Conservation (phyloP, 2,113 vertebrate species). For the Anoura caudifer region DNA sequence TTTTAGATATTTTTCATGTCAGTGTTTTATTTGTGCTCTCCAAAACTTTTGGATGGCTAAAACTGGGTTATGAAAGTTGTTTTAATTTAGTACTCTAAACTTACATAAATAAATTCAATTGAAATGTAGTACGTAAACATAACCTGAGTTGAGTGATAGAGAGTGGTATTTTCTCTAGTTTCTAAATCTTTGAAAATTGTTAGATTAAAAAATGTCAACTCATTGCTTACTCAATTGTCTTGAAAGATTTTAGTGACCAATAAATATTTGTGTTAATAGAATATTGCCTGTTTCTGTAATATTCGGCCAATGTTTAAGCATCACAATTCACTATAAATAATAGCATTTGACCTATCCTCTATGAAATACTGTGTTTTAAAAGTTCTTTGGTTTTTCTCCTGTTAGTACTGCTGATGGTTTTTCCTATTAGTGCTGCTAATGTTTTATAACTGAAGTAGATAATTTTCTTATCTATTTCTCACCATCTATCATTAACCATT, state of each 20-base stretch:
- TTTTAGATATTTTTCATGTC: background rate
- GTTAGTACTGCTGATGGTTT: background rate
- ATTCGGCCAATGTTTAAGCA: background rate
- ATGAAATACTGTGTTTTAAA: background rate
- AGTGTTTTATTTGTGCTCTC: background rate
- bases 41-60: background rate
- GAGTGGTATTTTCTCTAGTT: background rate
- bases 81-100: background rate
- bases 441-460: background rate
- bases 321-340: background rate
- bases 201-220: background rate
- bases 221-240: background rate
- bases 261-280: background rate
- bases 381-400: background rate
- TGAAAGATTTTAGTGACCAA: background rate
- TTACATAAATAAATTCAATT: background rate
- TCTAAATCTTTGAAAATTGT: slow-evolving; percentile 18
- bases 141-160: background rate
- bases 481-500: background rate
- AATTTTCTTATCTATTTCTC: background rate
- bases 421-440: background rate
- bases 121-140: background rate
- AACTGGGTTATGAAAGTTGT: background rate
- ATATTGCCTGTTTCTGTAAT: background rate
- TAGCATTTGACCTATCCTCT: background rate